Evolutionary conservation across 2,113 vertebrate genomes (phyloP).

Genomic region (Daboia siamensis): DNA sequence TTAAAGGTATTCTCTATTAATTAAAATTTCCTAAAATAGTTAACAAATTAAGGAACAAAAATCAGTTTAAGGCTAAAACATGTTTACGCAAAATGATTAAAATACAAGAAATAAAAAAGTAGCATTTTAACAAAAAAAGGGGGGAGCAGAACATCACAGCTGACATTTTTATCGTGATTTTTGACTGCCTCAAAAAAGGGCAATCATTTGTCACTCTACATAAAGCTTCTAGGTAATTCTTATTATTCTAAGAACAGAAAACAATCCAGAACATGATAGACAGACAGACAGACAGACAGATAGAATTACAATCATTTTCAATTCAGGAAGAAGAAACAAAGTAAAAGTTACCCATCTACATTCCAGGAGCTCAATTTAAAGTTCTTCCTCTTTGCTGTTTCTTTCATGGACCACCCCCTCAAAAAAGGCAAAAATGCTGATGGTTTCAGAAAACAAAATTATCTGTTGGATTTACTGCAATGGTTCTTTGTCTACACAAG

Average conservation of each 20-base stretch:
- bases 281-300: not conserved
- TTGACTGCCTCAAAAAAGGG: not conserved
- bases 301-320: not conserved
- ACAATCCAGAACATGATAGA: not conserved
- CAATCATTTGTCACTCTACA: conserved; percentile 3
- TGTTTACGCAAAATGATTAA: not conserved
- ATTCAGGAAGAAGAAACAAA: not conserved
- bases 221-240: conserved; percentile 43
- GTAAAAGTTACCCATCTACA: not conserved
- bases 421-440: not conserved
- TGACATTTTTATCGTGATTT: not conserved
- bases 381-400: not conserved
- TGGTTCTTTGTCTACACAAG: not conserved
- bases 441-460: not conserved
- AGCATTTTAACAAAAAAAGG: not conserved
- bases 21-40: not conserved
- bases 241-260: conserved; percentile 39
- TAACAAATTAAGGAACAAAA: not conserved
- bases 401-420: not conserved
- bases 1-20: not conserved
- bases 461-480: not conserved
- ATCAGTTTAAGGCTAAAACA: not conserved
- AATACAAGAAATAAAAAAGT: not conserved
- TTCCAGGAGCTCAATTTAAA: not conserved
- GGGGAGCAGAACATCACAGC: not conserved